Base-by-base conservation (phyloP, 2,888 invertebrate species). In the Tinea semifulvella region DNA sequence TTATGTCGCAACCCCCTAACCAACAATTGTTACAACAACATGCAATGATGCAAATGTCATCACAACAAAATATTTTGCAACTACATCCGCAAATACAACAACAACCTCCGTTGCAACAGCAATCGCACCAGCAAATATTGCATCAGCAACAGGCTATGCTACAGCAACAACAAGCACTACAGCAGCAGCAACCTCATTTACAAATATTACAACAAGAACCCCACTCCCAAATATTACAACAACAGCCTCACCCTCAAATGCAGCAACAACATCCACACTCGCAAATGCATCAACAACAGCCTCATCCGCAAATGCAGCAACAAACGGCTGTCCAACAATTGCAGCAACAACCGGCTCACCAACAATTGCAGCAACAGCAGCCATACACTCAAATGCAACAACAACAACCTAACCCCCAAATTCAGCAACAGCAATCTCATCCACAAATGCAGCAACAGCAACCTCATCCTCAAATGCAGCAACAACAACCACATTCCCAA, bases 201-300 rank as follows among this genome's bases (percentile, higher is more conserved):
- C 91, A 91, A 7, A 19, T 39, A 14, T 16, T 27, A 28, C 53
- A 53, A 47, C 51, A 50, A 3, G 50, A 36, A 18, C n/a, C 36
- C 14, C 36, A 36, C 18, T 5, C 14, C 3, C 76, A 83, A 48
- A 39, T 45, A 10, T 18, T 45, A 31, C 44, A 28, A 17, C 44
- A 46, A 16, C 17, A 54, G 46, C 48, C 52, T 31, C 27, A 48
- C 45, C 52, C 50, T 46, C 50, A 47, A 18, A 49, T 44, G 26
- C 40, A 44, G 27, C 52, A 52, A 25, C 26, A 11, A 11, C 42
- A 46, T 53, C 14, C 26, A 45, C 47, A 43, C 19, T 8, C 5
- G 8, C 25, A 22, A 22, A 5, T 22, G 25, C 25, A 5, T 22
- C 35, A 35, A 16, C 35, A 35, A 35, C 35, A 35, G 47, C 39